Percentiles rank a stretch among this genome's conserved stretches.
Conservation (phyloP, 1,140 invertebrate species). For the Pseudachorutes palmiensis region DNA sequence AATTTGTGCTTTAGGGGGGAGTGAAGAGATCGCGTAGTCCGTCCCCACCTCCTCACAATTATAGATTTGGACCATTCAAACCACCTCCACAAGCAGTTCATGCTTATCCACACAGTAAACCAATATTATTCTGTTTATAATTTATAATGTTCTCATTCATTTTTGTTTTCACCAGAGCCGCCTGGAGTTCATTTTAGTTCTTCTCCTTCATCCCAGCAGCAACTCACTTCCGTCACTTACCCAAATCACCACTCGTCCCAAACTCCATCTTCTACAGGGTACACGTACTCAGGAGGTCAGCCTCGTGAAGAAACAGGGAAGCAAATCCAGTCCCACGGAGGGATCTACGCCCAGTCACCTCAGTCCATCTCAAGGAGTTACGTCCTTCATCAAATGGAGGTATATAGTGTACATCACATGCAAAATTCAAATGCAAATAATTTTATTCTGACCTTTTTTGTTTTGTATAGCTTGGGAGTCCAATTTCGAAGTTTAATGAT, state of each 20-base stretch:
- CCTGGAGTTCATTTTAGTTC: conserved; percentile 18
- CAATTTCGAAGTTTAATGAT: conserved; percentile 24
- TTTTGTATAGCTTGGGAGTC: not conserved
- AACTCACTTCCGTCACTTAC: conserved; percentile 8
- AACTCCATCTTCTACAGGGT: conserved; percentile 15
- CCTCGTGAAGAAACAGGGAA: conserved; percentile 23
- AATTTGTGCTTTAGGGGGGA: conserved; percentile 42
- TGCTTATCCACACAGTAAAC: conserved; percentile 32
- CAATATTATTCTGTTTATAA: not conserved
- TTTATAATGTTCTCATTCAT: not conserved
- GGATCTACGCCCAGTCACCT: conserved; percentile 8
- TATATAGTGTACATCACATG: conserved; percentile 1
- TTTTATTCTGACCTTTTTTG: not conserved
- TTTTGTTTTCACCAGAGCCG: conserved; percentile 13
- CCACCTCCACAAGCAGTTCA: conserved; percentile 36
- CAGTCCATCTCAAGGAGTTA: conserved; percentile 9
- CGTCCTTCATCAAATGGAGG: conserved; percentile 20
- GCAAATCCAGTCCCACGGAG: conserved; percentile 3
- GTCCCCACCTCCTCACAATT: conserved; percentile 51
- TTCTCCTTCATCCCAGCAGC: conserved; percentile 6
- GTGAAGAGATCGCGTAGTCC: conserved; percentile 58
- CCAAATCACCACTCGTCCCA: conserved; percentile 15
- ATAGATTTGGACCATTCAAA: conserved; percentile 38
- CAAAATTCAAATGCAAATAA: not conserved
- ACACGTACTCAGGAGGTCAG: conserved; percentile 17